Conservation (phyloP, 2,113 vertebrate species). For the Myxocyprinus asiaticus region DNA sequence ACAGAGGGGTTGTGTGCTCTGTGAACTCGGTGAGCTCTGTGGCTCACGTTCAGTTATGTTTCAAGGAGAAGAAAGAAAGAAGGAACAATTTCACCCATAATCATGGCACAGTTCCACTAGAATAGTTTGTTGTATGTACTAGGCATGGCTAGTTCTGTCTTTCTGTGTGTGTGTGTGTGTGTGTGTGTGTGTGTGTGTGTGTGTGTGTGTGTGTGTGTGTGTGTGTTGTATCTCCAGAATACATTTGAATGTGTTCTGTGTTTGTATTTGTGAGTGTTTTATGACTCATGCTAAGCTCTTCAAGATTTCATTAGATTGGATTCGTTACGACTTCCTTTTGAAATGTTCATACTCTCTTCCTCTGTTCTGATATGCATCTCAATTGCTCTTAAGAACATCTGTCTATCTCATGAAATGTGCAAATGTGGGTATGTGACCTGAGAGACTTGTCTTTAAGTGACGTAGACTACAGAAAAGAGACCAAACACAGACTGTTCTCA, state of each 20-base stretch:
- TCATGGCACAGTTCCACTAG: conserved; percentile 33
- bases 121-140: not conserved
- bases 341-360: conserved; percentile 14
- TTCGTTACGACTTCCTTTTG: conserved; percentile 35
- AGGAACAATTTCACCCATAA: conserved; percentile 40
- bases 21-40: conserved; percentile 17
- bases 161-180: not conserved
- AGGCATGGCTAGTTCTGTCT: not conserved
- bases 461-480: conserved; percentile 13
- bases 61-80: conserved; percentile 27
- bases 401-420: conserved; percentile 27
- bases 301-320: conserved; percentile 41
- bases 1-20: conserved; percentile 13
- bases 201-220: not conserved
- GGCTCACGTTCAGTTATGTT: conserved; percentile 2
- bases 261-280: conserved; percentile 34
- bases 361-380: conserved; percentile 30
- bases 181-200: too few relatives aligned
- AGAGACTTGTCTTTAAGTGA: conserved; percentile 22
- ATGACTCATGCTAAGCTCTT: conserved; percentile 51
- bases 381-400: conserved; percentile 43
- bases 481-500: not conserved
- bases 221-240: not conserved
- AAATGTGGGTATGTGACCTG: conserved; percentile 14
- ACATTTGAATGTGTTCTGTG: conserved; percentile 34